phyloP scores from a whole-genome alignment of 2,113 vertebrate species.

The Chloebia gouldiae region DNA sequence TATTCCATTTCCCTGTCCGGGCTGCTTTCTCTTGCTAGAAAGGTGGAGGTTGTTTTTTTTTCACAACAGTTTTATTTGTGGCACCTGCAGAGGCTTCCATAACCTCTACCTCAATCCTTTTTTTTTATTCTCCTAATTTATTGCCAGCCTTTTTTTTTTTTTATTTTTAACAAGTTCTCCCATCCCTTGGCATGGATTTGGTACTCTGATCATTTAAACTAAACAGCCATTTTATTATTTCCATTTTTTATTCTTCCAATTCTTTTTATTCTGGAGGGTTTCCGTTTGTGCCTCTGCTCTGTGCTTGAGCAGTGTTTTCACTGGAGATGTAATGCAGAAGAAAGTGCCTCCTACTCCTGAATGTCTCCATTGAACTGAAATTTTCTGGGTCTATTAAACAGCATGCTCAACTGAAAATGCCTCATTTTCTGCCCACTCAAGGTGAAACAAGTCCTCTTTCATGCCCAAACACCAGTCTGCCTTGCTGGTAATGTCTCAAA shows the following conservation, averaged over 20 bases:
- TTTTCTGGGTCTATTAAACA: neutral
- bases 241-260: neutral
- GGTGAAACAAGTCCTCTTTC: conserved; percentile 8
- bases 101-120: neutral
- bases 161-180: neutral
- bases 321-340: neutral
- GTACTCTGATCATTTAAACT: neutral
- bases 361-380: neutral
- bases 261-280: neutral
- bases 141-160: neutral
- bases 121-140: neutral
- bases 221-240: neutral
- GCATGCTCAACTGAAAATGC: neutral
- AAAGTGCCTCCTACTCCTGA: neutral
- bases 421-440: neutral
- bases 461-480: neutral
- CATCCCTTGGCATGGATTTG: neutral
- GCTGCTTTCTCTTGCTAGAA: neutral
- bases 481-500: neutral
- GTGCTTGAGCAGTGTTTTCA: neutral
- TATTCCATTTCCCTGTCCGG: neutral
- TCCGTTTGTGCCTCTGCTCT: neutral
- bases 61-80: neutral
- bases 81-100: neutral
- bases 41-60: fast-evolving